Conservation (phyloP, 2,888 invertebrate genomes). For the Timandra comae region DNA sequence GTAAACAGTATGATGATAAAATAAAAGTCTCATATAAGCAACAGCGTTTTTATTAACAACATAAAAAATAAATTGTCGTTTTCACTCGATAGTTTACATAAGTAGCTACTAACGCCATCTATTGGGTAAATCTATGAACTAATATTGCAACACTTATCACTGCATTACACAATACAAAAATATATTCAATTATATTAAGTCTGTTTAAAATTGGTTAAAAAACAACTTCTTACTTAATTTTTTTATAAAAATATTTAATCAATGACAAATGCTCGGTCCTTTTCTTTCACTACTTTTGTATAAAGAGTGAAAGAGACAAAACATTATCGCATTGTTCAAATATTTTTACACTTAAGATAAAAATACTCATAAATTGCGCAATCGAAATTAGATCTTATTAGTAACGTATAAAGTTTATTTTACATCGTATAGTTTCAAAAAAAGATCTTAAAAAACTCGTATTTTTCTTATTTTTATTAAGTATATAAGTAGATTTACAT, state of each 20-base stretch:
- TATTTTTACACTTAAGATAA: too few relatives aligned
- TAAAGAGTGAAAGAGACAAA: too few relatives aligned
- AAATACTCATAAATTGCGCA: too few relatives aligned
- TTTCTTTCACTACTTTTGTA: too few relatives aligned
- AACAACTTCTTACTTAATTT: too few relatives aligned
- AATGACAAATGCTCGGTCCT: too few relatives aligned
- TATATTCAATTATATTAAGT: constrained; percentile 24
- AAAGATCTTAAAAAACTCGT: background rate
- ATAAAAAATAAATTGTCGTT: constrained; percentile 45
- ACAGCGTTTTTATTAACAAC: constrained; percentile 71
- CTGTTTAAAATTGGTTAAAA: too few relatives aligned
- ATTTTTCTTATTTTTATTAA: constrained; percentile 6
- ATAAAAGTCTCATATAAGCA: constrained; percentile 50
- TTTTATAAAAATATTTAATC: too few relatives aligned
- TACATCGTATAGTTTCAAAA: background rate
- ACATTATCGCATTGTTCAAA: too few relatives aligned
- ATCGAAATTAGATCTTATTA: too few relatives aligned
- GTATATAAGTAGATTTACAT: constrained; percentile 48
- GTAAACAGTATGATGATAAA: too few relatives aligned
- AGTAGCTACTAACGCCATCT: constrained; percentile 35
- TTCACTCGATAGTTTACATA: constrained; percentile 14
- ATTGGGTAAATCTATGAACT: constrained; percentile 48
- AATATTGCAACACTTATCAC: constrained; percentile 76
- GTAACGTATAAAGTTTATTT: constrained; percentile 1
- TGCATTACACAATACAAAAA: constrained; percentile 44